Base-by-base conservation (phyloP, 2,888 invertebrate species). In the Harmothoe impar region DNA sequence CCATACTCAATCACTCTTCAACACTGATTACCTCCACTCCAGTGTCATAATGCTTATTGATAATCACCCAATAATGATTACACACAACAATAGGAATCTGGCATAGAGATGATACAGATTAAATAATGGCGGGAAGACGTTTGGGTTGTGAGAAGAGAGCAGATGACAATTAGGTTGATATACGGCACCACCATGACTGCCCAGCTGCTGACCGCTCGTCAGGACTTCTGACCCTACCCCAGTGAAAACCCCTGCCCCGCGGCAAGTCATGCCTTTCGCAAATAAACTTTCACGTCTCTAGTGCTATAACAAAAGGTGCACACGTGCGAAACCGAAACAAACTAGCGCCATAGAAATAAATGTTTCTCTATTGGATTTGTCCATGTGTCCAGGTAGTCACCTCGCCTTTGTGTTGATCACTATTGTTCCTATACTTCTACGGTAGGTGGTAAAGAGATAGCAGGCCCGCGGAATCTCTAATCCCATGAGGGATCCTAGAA, bases 251-350 rank as follows among this genome's bases (percentile, higher is more conserved):
- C 20, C 20, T 72, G 15, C 29, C 72, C 72, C 7, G 31, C 25
- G 72, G 72, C 72, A 72, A 72, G 29, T 25, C 72, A 72, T 72
- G 72, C 72, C 25, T 72, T 72, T 29, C 25, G 25, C 72, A 72
- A 72, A 25, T 29, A 29, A 72, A 72, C 72, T 29, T 72, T 17
- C 72, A n/a, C 25, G 25, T 72, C 31, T 17, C 29, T 29, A 72
- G 20, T n/a, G 1, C 20, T 62, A 5, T 15, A 62, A 62, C 62
- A 62, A 62, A 62, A 62, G 62, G 62, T 43, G 43, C 23, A 62
- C n/a, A n/a, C 62, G 62, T 62, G 62, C 62, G 43, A 62, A n/a
- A 62, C 62, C 7, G n/a, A 62, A 62, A 62, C 62, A 62, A n/a
- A 43, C 43, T 43, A n/a, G 62, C 62, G 20, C 62, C 62, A n/a